phyloP scores from a whole-genome alignment of 1,140 invertebrate genomes.

The Bombus picipes region DNA sequence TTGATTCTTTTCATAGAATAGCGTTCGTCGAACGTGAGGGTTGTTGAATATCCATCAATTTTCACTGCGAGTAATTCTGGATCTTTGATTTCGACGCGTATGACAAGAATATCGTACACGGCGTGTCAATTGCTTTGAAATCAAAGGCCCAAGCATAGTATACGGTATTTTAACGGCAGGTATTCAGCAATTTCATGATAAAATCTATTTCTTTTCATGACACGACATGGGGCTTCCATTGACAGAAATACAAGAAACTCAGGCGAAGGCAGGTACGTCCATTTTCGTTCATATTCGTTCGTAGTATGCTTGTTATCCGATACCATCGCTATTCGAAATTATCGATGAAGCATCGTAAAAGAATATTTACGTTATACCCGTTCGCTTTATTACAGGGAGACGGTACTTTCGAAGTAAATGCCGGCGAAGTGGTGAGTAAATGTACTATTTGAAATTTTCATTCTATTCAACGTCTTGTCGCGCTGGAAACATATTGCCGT shows the following conservation, averaged over 20 bases:
- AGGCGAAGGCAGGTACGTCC: slow-evolving; percentile 91
- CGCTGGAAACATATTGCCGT: background rate
- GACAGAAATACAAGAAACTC: slow-evolving; percentile 95
- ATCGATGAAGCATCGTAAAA: no score
- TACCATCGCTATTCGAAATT: background rate
- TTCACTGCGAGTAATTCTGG: background rate
- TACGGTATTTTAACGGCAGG: background rate
- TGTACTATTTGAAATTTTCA: background rate
- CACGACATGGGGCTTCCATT: slow-evolving; percentile 37
- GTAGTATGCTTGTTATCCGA: no score
- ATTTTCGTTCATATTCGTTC: background rate
- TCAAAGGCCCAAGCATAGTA: background rate
- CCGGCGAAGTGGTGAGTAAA: slow-evolving; percentile 87
- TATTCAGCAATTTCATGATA: slow-evolving; percentile 49
- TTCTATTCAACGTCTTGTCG: background rate
- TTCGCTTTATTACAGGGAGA: slow-evolving; percentile 87
- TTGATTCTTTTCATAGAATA: background rate
- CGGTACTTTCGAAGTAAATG: slow-evolving; percentile 88
- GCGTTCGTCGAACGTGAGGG: background rate
- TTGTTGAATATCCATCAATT: slow-evolving; percentile 36
- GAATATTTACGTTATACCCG: background rate
- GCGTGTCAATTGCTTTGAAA: background rate
- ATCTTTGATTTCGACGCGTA: slow-evolving; percentile 18
- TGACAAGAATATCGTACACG: slow-evolving; percentile 8
- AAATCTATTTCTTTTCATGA: slow-evolving; percentile 68